These are phyloP conservation scores for Onthophagus taurus DNA, from an alignment of 1,140 invertebrate species.

Conservation along the genomic window DNA sequence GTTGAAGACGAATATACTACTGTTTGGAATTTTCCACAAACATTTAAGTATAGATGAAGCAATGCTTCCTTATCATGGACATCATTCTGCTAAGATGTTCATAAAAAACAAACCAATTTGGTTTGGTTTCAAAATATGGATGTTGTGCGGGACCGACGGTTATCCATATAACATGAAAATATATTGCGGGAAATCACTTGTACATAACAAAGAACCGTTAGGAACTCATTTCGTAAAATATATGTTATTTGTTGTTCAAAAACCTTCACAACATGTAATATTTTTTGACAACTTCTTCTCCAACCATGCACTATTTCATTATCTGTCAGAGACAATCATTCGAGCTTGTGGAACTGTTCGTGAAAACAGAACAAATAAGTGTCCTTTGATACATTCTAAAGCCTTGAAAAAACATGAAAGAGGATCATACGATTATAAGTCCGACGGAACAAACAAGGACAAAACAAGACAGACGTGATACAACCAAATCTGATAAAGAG, in stretches of 20 bases:
- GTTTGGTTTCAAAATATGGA: constrained; percentile 13
- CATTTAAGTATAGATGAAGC: background rate
- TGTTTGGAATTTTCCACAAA: background rate
- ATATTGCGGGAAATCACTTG: constrained; percentile 13
- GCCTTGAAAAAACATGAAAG: background rate
- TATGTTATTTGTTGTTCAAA: background rate
- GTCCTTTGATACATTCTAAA: too few species aligned
- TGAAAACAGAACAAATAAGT: constrained; percentile 5
- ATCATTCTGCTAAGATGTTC: constrained; percentile 1
- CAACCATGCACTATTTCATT: background rate
- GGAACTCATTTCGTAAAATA: background rate
- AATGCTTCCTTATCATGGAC: background rate
- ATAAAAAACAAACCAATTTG: background rate
- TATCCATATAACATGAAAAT: constrained; percentile 4
- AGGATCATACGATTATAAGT: background rate
- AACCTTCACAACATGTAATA: background rate
- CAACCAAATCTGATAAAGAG: constrained; percentile 29
- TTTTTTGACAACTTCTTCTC: too few species aligned
- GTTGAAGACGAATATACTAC: background rate
- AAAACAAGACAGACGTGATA: constrained; percentile 29
- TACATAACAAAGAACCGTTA: too few species aligned
- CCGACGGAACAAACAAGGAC: background rate
- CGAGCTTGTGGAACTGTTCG: background rate
- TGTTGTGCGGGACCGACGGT: background rate
- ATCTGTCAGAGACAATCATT: background rate